Base-by-base conservation (phyloP, 2,888 invertebrate species). In the Ditula angustiorana region DNA sequence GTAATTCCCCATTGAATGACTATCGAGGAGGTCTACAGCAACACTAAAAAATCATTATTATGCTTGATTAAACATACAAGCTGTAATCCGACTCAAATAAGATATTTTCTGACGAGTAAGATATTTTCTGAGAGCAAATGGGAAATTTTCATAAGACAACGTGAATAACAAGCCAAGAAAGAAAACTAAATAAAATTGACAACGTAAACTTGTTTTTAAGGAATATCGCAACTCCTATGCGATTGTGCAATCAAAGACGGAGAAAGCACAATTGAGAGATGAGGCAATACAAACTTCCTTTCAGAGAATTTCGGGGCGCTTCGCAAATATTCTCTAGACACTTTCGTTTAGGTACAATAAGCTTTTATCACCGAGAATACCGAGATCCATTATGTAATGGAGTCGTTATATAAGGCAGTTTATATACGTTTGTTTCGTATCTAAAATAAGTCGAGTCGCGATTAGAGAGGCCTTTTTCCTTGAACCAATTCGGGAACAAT, bases 401-500 rank as follows among this genome's bases (percentile, higher is more conserved):
- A 50, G 47, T 67, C 16, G 33, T 53, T 46, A 16, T 52, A 28
- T 50, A 28, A 23, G 49, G 5, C 23, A 46, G 28, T 28, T 30
- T 52, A 26, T 26, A 11, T 41, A 41, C 41, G 41, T 72, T 69
- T 72, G 70, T 75, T 72, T 77, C 74, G 71, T 71, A 66, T 64
- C 46, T 55, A 53, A 65, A 67, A 74, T 71, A 79, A 80, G 76
- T 78, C 67, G 73, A 75, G 77, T 76, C 76, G 80, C 80, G 66
- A 41, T 41, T 63, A 70, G 57, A 73, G 78, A 76, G 73, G 75
- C 74, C 64, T 74, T 74, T 72, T 72, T 73, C 69, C 58, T 30
- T 28, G 67, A 71, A 74, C 71, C 75, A 71, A 79, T 77, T 78
- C 71, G 59, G 69, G 74, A 77, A 83, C 82, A 84, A 81, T 76